A percentile compares a stretch with the other conserved stretches of the same genome.
phyloP scores from a whole-genome alignment of 2,888 invertebrate genomes.

The Xestia ashworthii region DNA sequence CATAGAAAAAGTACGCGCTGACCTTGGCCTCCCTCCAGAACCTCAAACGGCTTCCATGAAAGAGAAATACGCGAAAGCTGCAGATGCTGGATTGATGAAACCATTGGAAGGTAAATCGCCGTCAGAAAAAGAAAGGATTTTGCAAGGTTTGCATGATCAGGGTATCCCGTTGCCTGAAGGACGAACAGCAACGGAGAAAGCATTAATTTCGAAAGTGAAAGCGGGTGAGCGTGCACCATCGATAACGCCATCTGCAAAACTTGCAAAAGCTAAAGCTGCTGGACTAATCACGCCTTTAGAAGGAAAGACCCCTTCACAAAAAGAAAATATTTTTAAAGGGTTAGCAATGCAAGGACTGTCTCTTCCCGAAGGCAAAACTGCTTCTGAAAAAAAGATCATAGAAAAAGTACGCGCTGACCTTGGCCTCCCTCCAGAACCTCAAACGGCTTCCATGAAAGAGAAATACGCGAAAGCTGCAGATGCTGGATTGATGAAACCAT shows the following conservation, averaged over 20 bases:
- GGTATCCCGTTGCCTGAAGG: no score
- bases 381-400: slow-evolving; percentile 52
- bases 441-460: no score
- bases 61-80: no score
- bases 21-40: no score
- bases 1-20: no score
- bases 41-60: no score
- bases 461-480: no score
- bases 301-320: slow-evolving; percentile 50
- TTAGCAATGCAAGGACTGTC: slow-evolving; percentile 20
- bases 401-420: slow-evolving; percentile 45
- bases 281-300: slow-evolving; percentile 53
- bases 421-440: no score
- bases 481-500: no score
- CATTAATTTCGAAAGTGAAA: slow-evolving; percentile 34
- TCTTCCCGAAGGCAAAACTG: slow-evolving; percentile 56
- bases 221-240: background rate
- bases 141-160: no score
- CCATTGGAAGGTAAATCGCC: no score
- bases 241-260: slow-evolving; percentile 20
- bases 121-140: no score
- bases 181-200: slow-evolving; percentile 20
- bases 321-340: slow-evolving; percentile 55
- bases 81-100: background rate
- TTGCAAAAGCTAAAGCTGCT: slow-evolving; percentile 48